Conservation (phyloP, 2,888 invertebrate genomes). For the Chalcis sispes region DNA sequence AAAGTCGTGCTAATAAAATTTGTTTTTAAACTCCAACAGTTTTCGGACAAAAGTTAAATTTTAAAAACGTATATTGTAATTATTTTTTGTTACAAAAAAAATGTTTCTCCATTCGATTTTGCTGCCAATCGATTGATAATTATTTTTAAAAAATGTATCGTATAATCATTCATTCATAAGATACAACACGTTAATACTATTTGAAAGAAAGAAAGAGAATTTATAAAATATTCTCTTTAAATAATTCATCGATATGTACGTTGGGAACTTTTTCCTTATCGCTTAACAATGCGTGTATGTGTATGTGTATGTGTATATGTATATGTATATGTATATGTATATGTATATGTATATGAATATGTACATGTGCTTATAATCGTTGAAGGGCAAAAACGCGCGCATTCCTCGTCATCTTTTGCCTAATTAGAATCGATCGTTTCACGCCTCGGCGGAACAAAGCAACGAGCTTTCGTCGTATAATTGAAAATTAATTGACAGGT, state of each 20-base stretch:
- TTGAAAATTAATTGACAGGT: slow-evolving; percentile 35
- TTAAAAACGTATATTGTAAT: too few relatives aligned
- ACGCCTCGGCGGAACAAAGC: slow-evolving; percentile 7
- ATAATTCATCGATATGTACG: slow-evolving; percentile 26
- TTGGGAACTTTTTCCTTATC: slow-evolving; percentile 10
- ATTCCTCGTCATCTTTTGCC: not conserved
- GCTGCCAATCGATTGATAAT: too few relatives aligned
- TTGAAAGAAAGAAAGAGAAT: not conserved
- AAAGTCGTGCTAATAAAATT: too few relatives aligned
- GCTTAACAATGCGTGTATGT: not conserved
- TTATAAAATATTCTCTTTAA: not conserved
- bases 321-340: too few relatives aligned
- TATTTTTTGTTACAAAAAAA: too few relatives aligned
- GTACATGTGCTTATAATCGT: not conserved
- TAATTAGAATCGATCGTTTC: slow-evolving; percentile 27
- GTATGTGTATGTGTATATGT: too few relatives aligned
- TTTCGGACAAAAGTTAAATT: too few relatives aligned
- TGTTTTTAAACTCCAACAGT: too few relatives aligned
- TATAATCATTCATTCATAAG: not conserved
- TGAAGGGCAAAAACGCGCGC: slow-evolving; percentile 4
- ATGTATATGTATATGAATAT: too few relatives aligned
- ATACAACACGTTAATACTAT: too few relatives aligned
- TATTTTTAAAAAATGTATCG: not conserved
- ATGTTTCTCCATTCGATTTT: too few relatives aligned
- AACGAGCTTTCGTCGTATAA: not conserved